Base-by-base conservation (phyloP, 2,113 vertebrate species). In the Plotosus lineatus region DNA sequence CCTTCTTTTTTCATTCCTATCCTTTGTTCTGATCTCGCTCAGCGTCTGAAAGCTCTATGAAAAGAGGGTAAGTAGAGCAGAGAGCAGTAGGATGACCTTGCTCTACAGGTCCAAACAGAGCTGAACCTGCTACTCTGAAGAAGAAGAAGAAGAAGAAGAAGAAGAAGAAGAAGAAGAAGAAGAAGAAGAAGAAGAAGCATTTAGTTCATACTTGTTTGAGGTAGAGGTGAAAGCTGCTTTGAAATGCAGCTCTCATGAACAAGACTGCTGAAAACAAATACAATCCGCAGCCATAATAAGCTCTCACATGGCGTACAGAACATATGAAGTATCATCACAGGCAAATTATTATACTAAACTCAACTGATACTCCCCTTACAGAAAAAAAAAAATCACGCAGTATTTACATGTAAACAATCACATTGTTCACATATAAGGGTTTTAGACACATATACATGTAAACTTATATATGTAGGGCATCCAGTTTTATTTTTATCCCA, bases 151-250 rank as follows among this genome's bases (percentile, higher is more conserved):
- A 71, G 71, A n/a, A n/a, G n/a, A n/a, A n/a, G 66, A 51, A 55
- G 73, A 82, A 86, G 82, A 77, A 72, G 63, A 68, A 28, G 40
- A 40, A 71, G 71, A n/a, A n/a, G n/a, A n/a, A n/a, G n/a, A n/a
- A n/a, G n/a, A n/a, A n/a, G n/a, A n/a, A n/a, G n/a, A n/a, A n/a
- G 55, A 3, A 56, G 79, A 63, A 68, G 73, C 61, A 77, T 81
- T 82, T 82, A 79, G 80, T 61, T 65, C 68, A 23, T 65, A 71
- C 85, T 75, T 82, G 80, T 84, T 86, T 82, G 85, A 86, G 82
- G 85, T 82, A 53, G 69, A 80, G 61, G 82, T 82, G 93, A 90
- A 92, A 92, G 92, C 92, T 92, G 92, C 93, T 94, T 95, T 95
- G 93, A 95, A 94, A 94, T 94, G 28, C 73, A 80, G 84, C 73